These are phyloP conservation scores for Odontamblyopus rebecca DNA, from an alignment of 2,797 vertebrate species.

Conservation along the genomic window DNA sequence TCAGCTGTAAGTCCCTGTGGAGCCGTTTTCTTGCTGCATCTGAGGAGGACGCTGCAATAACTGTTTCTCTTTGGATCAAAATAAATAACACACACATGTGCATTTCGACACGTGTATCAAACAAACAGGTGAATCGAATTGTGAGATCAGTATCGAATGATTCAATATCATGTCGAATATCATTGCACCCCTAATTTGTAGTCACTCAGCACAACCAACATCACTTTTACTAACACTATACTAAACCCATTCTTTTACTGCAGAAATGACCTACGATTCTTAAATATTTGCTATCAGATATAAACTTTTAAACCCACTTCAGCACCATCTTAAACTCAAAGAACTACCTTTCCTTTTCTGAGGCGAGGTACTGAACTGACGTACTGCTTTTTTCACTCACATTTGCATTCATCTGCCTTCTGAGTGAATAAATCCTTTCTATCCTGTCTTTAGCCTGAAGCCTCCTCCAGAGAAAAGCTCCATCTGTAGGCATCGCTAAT, in stretches of 20 bases:
- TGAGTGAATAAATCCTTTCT: conserved; percentile 6
- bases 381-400: not conserved
- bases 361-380: not conserved
- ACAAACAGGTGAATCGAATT: too few relatives aligned
- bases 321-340: not conserved
- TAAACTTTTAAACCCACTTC: conserved; percentile 5
- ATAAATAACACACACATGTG: too few relatives aligned
- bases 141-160: too few relatives aligned
- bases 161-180: too few relatives aligned
- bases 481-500: conserved; percentile 15
- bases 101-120: too few relatives aligned
- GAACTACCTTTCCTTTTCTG: not conserved
- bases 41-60: too few relatives aligned
- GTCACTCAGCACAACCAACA: not conserved
- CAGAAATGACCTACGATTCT: not conserved
- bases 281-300: not conserved
- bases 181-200: not conserved
- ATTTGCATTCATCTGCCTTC: conserved; percentile 5
- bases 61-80: too few relatives aligned
- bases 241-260: not conserved
- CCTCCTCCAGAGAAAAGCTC: conserved; percentile 13
- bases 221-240: not conserved
- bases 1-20: too few relatives aligned
- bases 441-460: conserved; percentile 7
- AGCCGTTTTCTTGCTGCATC: too few relatives aligned